Evolutionary conservation across 2,797 vertebrate species (phyloP), one percentile per base, ranked within the genome.

Genomic region (Tinamus major): DNA sequence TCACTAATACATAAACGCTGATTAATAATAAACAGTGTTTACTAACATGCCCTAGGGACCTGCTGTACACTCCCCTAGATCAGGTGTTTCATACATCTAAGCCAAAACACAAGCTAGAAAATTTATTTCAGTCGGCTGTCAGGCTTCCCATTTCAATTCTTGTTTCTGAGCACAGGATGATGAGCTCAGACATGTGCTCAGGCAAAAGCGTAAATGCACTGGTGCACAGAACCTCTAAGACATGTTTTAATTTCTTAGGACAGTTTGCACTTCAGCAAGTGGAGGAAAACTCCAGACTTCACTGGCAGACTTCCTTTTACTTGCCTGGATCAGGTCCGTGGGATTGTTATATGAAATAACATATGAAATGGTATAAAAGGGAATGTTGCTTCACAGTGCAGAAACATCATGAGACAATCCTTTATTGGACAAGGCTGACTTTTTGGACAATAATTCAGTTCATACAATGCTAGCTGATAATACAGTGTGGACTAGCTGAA

Each of bases 241-340:
- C 24, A 55, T 72, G n/a, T 29, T 55, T 39, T 53, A 1, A 31
- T 49, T 91, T 79, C 8, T 76, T 62, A 56, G 20, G 37, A 15
- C 14, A 39, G 4, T 10, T 14, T 49, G 23, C 1, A 5, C 3
- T 12, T 55, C 5, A 27, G 13, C 5, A 5, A 10, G 4, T 44
- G 19, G 55, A 62, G 63, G 8, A 39, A 27, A 78, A 18, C 5
- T 63, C 16, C 12, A 61, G 49, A 4, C 8, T 15, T 77, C 35
- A 26, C 27, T 33, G 0, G 1, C 39, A 48, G 41, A 7, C 18
- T 85, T 7, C 6, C 5, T 14, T 39, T 78, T 64, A n/a, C 18
- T 87, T 2, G 0, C 6, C 35, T 29, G 5, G 11, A 4, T 31
- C 17, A 79, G 5, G 4, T 56, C 14, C 4, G 3, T 49, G 8